A percentile compares a stretch with the other conserved stretches of the same genome.
These are phyloP conservation scores for Heloderma charlesbogerti DNA, from an alignment of 2,113 vertebrate species.

Conservation along the genomic window DNA sequence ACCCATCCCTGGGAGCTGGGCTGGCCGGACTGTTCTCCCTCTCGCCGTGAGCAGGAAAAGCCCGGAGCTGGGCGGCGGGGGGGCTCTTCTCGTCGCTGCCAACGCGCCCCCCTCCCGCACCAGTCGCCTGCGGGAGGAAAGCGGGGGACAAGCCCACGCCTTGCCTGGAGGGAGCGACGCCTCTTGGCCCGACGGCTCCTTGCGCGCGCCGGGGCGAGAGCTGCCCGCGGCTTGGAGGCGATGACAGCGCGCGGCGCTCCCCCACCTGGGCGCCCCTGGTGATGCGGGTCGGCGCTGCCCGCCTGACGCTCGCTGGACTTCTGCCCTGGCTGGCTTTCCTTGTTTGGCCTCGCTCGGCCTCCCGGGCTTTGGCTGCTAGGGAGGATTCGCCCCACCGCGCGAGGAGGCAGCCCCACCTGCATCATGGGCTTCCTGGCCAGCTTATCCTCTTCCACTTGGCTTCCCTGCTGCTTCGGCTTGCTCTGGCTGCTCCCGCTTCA, in stretches of 20 bases:
- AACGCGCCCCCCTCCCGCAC: background rate
- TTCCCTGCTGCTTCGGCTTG: constrained; percentile 14
- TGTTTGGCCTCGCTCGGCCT: no score
- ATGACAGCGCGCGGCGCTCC: background rate
- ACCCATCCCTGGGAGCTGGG: background rate
- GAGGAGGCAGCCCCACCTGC: background rate
- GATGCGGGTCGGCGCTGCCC: constrained; percentile 39
- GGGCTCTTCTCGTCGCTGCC: background rate
- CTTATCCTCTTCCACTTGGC: constrained; percentile 55
- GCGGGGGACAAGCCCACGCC: background rate
- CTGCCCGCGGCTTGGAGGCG: background rate
- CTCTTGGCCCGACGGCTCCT: background rate
- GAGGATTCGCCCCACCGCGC: background rate
- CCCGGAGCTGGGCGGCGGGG: background rate
- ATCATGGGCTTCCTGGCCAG: constrained; percentile 68
- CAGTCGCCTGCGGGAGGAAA: background rate
- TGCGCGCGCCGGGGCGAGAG: background rate
- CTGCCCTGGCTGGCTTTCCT: constrained; percentile 59
- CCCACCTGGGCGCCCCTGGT: constrained; percentile 6
- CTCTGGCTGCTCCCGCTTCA: constrained; percentile 57
- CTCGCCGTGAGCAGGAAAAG: background rate
- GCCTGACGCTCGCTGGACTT: constrained; percentile 71
- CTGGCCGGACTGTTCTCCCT: background rate
- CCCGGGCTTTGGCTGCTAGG: background rate
- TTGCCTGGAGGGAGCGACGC: background rate